These are phyloP conservation scores for Sminthurinus aureus DNA, from an alignment of 2,888 invertebrate genomes.

Conservation along the genomic window DNA sequence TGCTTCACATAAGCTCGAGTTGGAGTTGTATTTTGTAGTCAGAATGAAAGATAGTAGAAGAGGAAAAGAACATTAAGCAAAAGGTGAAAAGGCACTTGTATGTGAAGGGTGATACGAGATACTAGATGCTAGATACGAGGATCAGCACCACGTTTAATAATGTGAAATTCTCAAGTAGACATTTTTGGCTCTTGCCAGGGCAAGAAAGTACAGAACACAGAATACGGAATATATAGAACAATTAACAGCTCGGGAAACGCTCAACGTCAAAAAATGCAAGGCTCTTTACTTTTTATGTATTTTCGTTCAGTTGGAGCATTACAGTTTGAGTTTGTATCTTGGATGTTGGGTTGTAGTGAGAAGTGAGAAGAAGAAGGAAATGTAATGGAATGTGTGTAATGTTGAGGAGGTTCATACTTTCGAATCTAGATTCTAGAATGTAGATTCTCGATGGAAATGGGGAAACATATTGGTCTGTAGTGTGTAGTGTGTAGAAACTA, in stretches of 20 bases:
- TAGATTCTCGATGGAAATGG: not conserved
- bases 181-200: conserved; percentile 2
- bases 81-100: conserved; percentile 19
- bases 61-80: not conserved
- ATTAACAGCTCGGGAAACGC: conserved; percentile 6
- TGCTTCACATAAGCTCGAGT: not conserved
- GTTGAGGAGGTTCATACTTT: not conserved
- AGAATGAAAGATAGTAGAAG: not conserved
- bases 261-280: conserved; percentile 3
- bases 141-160: not conserved
- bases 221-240: not conserved
- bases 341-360: too few relatives aligned
- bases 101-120: not conserved
- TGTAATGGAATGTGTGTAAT: not conserved
- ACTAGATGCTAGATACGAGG: not conserved
- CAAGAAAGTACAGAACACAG: not conserved
- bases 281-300: not conserved
- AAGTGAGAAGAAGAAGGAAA: not conserved
- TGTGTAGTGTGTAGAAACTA: too few relatives aligned
- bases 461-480: too few relatives aligned
- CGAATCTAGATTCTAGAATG: not conserved
- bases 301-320: not conserved
- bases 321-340: too few relatives aligned
- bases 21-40: too few relatives aligned
- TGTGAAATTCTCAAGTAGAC: conserved; percentile 11